These are phyloP conservation scores for Characodon lateralis DNA, from an alignment of 2,797 vertebrate genomes.

Conservation along the genomic window DNA sequence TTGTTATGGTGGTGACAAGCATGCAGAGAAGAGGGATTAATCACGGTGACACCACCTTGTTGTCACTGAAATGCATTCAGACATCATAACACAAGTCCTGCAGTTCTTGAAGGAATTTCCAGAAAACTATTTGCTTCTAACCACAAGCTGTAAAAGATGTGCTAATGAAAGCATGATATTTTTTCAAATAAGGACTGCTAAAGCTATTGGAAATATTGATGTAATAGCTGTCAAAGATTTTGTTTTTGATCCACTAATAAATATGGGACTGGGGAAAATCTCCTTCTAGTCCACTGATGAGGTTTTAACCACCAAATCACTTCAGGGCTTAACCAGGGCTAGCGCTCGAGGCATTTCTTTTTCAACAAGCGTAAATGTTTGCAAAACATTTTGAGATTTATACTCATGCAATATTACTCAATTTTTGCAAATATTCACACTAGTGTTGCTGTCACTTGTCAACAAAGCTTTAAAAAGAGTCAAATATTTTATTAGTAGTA, in stretches of 20 bases:
- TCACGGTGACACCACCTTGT: slow-evolving; percentile 71
- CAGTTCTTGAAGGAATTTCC: slow-evolving; percentile 34
- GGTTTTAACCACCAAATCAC: neutral
- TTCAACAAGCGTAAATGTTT: too few species aligned
- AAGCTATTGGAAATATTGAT: slow-evolving; percentile 1
- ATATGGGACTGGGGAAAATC: neutral
- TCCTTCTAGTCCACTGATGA: neutral
- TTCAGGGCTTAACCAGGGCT: neutral
- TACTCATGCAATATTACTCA: neutral
- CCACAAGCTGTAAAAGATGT: slow-evolving; percentile 22
- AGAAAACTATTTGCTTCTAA: slow-evolving; percentile 52
- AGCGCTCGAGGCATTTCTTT: neutral
- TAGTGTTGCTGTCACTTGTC: neutral
- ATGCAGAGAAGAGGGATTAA: slow-evolving; percentile 72
- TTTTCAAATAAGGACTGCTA: neutral
- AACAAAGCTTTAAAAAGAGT: neutral
- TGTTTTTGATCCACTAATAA: neutral
- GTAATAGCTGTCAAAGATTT: neutral
- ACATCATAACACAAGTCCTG: slow-evolving; percentile 61
- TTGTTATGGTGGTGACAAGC: slow-evolving; percentile 76
- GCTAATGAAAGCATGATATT: slow-evolving; percentile 31
- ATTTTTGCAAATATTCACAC: slow-evolving; percentile 1
- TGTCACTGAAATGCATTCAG: slow-evolving; percentile 75
- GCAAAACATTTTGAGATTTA: neutral
- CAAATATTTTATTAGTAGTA: slow-evolving; percentile 1